A percentile compares a stretch with the other conserved stretches of the same genome.
Conservation (phyloP, 1,140 invertebrate species). For the Ptiloglossa arizonensis region DNA sequence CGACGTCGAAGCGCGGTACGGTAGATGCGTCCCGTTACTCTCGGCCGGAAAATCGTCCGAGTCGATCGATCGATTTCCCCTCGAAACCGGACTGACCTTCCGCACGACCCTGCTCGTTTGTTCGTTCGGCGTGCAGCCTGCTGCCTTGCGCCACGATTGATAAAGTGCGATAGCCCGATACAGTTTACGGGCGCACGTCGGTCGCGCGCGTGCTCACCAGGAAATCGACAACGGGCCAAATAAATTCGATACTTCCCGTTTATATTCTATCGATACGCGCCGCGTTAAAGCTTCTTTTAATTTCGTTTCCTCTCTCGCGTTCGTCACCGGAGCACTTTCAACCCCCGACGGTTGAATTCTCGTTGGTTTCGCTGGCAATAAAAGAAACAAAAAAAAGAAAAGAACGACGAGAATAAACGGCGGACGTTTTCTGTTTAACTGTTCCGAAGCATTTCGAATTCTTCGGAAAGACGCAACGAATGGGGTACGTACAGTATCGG, state of each 20-base stretch:
- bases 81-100: slow-evolving; percentile 32
- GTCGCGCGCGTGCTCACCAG: too few species aligned
- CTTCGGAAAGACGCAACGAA: too few species aligned
- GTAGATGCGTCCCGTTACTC: neutral
- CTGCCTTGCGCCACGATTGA: slow-evolving; percentile 1
- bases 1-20: neutral
- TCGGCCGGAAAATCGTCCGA: slow-evolving; percentile 3
- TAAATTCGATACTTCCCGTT: neutral
- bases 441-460: too few species aligned
- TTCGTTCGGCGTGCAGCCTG: neutral
- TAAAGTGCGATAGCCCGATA: slow-evolving; percentile 27
- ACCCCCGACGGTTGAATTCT: too few species aligned
- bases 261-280: neutral
- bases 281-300: too few species aligned
- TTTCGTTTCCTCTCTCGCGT: too few species aligned
- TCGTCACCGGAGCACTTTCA: too few species aligned
- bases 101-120: slow-evolving; percentile 11
- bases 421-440: too few species aligned
- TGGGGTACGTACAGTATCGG: too few species aligned
- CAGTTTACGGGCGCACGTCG: neutral
- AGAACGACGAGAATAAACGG: too few species aligned
- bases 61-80: slow-evolving; percentile 12
- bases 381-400: too few species aligned
- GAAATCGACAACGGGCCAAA: neutral
- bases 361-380: too few species aligned